These are phyloP conservation scores for Drosophila pandora DNA, from an alignment of 1,140 invertebrate genomes.

Conservation along the genomic window DNA sequence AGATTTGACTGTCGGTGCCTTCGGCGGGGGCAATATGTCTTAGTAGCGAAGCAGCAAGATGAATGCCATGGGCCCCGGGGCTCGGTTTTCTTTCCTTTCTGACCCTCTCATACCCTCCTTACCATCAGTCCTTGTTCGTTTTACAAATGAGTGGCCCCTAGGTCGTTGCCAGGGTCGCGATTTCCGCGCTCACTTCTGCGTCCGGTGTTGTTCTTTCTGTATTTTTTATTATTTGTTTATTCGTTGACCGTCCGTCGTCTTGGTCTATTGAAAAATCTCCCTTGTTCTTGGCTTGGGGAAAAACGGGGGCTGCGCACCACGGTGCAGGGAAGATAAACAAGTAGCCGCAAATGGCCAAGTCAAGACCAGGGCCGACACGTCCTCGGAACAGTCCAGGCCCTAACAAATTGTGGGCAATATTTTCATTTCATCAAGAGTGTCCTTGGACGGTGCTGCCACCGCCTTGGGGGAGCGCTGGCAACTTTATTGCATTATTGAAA, in stretches of 20 bases:
- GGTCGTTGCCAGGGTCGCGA: slow-evolving; percentile 77
- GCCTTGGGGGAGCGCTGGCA: slow-evolving; percentile 55
- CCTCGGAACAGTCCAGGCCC: slow-evolving; percentile 41
- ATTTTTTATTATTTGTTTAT: slow-evolving; percentile 79
- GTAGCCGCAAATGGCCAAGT: slow-evolving; percentile 67
- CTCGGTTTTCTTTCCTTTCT: slow-evolving; percentile 44
- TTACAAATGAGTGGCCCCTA: slow-evolving; percentile 75
- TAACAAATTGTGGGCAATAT: slow-evolving; percentile 81
- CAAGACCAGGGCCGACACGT: slow-evolving; percentile 13
- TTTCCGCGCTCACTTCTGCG: slow-evolving; percentile 14
- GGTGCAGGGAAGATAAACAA: slow-evolving; percentile 69
- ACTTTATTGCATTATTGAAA: slow-evolving; percentile 83
- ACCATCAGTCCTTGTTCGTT: slow-evolving; percentile 17
- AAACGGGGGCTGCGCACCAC: background rate
- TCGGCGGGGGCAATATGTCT: slow-evolving; percentile 57
- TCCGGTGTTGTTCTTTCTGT: slow-evolving; percentile 4
- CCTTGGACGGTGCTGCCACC: slow-evolving; percentile 37
- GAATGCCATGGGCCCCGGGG: slow-evolving; percentile 31
- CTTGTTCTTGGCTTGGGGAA: background rate
- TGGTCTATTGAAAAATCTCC: slow-evolving; percentile 76
- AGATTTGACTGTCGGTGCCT: slow-evolving; percentile 35
- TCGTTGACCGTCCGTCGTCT: slow-evolving; percentile 50
- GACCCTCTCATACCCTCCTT: background rate
- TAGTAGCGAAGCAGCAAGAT: slow-evolving; percentile 35
- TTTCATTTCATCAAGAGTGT: slow-evolving; percentile 76